Percentiles rank a stretch among this genome's conserved stretches.
These are phyloP conservation scores for Galendromus occidentalis DNA, from an alignment of 1,140 invertebrate species.

Conservation along the genomic window DNA sequence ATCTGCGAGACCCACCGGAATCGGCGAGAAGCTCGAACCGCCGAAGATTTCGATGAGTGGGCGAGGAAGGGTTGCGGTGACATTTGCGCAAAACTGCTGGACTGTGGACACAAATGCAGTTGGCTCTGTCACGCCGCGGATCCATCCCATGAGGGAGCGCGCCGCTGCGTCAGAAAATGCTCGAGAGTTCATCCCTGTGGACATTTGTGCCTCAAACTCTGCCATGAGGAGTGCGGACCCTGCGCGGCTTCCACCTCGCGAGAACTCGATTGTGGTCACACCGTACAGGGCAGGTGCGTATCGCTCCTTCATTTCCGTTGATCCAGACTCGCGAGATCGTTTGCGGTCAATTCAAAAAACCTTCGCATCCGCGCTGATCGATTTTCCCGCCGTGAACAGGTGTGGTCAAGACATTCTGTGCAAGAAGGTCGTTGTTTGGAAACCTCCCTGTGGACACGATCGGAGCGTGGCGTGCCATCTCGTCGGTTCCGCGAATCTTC, in stretches of 20 bases:
- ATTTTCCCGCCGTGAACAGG: background rate
- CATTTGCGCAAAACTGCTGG: conserved; percentile 13
- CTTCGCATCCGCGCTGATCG: background rate
- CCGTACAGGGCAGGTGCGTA: conserved; percentile 11
- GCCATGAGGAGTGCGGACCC: conserved; percentile 16
- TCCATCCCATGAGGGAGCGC: conserved; percentile 10
- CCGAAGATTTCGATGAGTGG: conserved; percentile 14
- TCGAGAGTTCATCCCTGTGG: conserved; percentile 13
- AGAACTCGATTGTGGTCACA: conserved; percentile 12
- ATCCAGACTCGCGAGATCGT: background rate
- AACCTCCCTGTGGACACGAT: too few relatives aligned
- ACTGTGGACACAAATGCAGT: conserved; percentile 18
- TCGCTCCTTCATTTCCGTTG: background rate
- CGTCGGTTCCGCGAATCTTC: too few relatives aligned
- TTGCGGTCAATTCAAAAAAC: background rate
- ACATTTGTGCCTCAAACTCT: conserved; percentile 15
- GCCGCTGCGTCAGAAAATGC: background rate
- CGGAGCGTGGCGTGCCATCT: too few relatives aligned
- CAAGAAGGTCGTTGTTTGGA: too few relatives aligned
- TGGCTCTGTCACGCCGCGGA: conserved; percentile 18
- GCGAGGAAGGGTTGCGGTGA: conserved; percentile 16
- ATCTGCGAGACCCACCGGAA: background rate
- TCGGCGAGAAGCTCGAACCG: background rate
- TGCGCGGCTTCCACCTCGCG: conserved; percentile 13
- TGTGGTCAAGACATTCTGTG: too few relatives aligned